Base-by-base conservation (phyloP, 2,113 vertebrate species). In the Poeciliopsis turrubarensis region DNA sequence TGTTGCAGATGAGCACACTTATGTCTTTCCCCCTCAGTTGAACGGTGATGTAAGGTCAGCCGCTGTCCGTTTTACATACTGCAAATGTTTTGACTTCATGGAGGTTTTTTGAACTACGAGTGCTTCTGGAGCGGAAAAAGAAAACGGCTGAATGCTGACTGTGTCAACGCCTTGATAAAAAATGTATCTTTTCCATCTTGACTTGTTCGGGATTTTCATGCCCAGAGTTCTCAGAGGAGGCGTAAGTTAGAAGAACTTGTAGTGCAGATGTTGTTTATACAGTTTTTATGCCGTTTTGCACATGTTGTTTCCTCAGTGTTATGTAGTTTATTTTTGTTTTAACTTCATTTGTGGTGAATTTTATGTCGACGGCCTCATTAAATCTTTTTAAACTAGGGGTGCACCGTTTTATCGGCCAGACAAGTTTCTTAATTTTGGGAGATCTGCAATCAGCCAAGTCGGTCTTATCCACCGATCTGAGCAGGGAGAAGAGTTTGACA, bases 101-200 rank as follows among this genome's bases (percentile, higher is more conserved):
- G 15, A 41, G 31, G 25, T 65, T 22, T 30, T 37, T 57, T 63
- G 68, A 75, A 57, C 60, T 61, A 61, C 51, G 5, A 34, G 32
- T 60, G 30, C 5, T 6, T 65, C 57, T 51, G 10, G 65, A 41
- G 64, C n/a, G 22, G 34, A 11, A 37, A 37, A 41, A 41, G 14
- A 83, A 47, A 12, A 47, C 67, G 54, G 31, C 64, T 72, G 67
- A 72, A 64, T 66, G 66, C 60, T 67, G 57, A 5, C 32, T 70
- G 30, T 70, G 70, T 81, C 65, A 81, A 72, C 70, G 61, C n/a
- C 0, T 14, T 39, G 78, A 75, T 14, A 77, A 60, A 91, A 87
- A 17, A 85, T 86, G 25, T 3, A 41, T 89, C 78, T 60, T 78
- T 75, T 73, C 32, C 66, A 82, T 80, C 60, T 82, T 57, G 51